A percentile compares a stretch with the other conserved stretches of the same genome.
These are phyloP conservation scores for Coenonympha glycerion DNA, from an alignment of 2,888 invertebrate genomes.

Conservation along the genomic window DNA sequence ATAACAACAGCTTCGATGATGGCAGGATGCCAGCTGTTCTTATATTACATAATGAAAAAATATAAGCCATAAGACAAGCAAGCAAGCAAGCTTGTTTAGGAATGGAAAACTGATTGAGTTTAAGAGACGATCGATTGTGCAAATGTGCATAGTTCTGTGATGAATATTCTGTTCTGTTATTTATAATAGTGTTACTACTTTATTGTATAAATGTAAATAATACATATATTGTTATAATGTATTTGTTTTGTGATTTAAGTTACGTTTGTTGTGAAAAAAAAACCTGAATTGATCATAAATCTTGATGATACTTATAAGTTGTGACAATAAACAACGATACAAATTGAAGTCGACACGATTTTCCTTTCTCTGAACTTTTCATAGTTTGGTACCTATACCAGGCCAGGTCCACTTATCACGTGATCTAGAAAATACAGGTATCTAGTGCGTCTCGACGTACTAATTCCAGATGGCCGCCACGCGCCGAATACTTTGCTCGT, in stretches of 20 bases:
- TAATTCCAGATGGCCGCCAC: too few species aligned
- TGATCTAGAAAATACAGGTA: too few species aligned
- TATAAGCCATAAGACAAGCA: too few species aligned
- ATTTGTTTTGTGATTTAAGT: neutral
- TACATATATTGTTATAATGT: neutral
- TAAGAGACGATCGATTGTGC: too few species aligned
- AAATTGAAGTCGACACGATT: neutral
- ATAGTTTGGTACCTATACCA: neutral
- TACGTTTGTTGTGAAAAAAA: neutral
- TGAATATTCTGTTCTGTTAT: slow-evolving; percentile 2
- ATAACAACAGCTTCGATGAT: too few species aligned
- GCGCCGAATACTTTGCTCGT: too few species aligned
- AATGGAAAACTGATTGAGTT: too few species aligned
- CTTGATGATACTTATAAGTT: neutral
- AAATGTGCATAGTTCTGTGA: slow-evolving; percentile 18
- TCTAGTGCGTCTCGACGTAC: too few species aligned
- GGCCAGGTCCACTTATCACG: too few species aligned
- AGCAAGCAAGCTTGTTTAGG: too few species aligned
- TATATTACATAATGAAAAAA: too few species aligned
- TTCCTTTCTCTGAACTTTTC: neutral
- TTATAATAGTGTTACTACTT: neutral
- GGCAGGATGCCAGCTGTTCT: too few species aligned
- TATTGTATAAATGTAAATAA: neutral
- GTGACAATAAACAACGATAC: neutral
- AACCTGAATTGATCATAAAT: neutral